A percentile compares a stretch with the other conserved stretches of the same genome.
These are phyloP conservation scores for Leucophenga varia DNA, from an alignment of 1,140 invertebrate species.

Conservation along the genomic window DNA sequence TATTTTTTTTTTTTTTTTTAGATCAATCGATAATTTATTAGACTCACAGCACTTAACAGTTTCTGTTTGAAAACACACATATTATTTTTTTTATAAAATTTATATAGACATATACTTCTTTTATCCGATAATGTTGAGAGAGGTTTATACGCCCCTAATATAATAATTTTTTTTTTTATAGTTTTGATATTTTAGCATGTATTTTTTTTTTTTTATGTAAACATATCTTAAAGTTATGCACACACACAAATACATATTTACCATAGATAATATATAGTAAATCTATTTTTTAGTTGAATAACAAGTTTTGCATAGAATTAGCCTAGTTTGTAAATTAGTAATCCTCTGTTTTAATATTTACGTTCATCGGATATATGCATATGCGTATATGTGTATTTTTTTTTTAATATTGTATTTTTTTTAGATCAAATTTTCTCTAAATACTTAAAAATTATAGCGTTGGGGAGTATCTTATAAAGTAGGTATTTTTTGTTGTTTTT, in stretches of 20 bases:
- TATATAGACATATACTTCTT: conserved; percentile 5
- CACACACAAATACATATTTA: too few relatives aligned
- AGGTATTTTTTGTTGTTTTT: conserved; percentile 11
- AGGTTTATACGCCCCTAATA: too few relatives aligned
- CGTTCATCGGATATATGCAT: conserved; percentile 1
- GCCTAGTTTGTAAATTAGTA: too few relatives aligned
- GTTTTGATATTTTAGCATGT: conserved; percentile 6
- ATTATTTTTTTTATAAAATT: conserved; percentile 1
- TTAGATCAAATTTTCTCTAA: too few relatives aligned
- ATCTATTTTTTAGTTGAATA: not conserved
- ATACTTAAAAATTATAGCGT: too few relatives aligned
- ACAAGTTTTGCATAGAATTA: too few relatives aligned
- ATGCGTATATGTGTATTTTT: not conserved
- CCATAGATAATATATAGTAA: too few relatives aligned
- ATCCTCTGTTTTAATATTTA: not conserved
- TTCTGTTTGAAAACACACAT: conserved; percentile 31
- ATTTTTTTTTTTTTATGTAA: not conserved
- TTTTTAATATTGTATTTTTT: too few relatives aligned
- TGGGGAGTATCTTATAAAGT: conserved; percentile 13
- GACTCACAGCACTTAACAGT: conserved; percentile 50
- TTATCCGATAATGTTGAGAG: too few relatives aligned
- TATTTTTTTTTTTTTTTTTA: conserved; percentile 14
- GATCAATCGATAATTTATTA: conserved; percentile 25
- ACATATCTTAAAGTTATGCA: not conserved
- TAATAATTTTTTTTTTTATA: too few relatives aligned